Evolutionary conservation across 2,888 invertebrate species (phyloP).

Genomic region (Arge pagana): DNA sequence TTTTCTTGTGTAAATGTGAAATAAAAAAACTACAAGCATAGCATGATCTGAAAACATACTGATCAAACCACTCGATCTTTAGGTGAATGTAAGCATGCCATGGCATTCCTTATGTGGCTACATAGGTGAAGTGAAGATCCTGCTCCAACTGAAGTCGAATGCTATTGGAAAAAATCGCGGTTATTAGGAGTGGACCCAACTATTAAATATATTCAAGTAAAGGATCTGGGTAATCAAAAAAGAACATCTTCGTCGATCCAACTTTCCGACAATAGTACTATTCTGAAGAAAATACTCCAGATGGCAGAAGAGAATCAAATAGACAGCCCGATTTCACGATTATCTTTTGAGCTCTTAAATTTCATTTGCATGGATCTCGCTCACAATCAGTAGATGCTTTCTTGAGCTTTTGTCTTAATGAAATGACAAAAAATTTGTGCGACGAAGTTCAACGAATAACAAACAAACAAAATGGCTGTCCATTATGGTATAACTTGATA

Average conservation of each 20-base stretch:
- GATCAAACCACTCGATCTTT: slow-evolving; percentile 4
- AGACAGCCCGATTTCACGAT: too few species aligned
- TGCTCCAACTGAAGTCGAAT: slow-evolving; percentile 27
- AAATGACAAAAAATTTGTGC: slow-evolving; percentile 9
- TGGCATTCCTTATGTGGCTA: slow-evolving; percentile 33
- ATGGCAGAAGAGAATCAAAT: too few species aligned
- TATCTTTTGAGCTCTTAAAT: too few species aligned
- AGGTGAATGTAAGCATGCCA: slow-evolving; percentile 30
- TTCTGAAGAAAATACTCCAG: not conserved
- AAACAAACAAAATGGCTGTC: slow-evolving; percentile 12
- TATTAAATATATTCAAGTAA: slow-evolving; percentile 25
- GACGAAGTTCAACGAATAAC: not conserved
- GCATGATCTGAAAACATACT: not conserved
- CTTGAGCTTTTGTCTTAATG: not conserved
- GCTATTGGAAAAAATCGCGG: slow-evolving; percentile 31
- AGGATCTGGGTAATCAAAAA: slow-evolving; percentile 11
- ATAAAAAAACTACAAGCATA: not conserved
- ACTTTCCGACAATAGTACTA: not conserved
- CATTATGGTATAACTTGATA: slow-evolving; percentile 13
- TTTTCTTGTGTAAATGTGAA: too few species aligned
- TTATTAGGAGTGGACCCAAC: slow-evolving; percentile 25
- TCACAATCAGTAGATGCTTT: not conserved
- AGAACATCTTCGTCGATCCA: not conserved
- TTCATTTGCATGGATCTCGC: too few species aligned
- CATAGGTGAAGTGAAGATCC: slow-evolving; percentile 33